Evolutionary conservation across 2,888 invertebrate species (phyloP).

Genomic region (Microchrysa polita): DNA sequence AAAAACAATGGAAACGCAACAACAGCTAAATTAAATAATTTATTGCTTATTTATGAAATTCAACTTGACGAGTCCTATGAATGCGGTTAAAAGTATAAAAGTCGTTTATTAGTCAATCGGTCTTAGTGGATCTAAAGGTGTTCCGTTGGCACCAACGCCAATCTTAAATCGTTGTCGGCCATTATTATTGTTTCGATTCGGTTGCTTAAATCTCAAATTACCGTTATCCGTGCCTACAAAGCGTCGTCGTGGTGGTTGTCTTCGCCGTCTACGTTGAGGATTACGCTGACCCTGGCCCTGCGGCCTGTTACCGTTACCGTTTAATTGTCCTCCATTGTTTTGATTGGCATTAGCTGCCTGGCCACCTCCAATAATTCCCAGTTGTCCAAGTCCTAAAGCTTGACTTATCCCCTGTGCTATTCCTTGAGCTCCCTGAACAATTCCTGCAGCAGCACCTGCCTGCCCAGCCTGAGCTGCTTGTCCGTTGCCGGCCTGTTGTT

Average conservation of each 20-base stretch:
- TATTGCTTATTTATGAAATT: not conserved
- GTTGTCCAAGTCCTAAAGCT: conserved; percentile 12
- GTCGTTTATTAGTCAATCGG: not conserved
- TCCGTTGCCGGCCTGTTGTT: not conserved
- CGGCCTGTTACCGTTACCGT: not conserved
- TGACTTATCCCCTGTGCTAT: conserved; percentile 26
- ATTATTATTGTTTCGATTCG: not conserved
- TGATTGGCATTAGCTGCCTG: not conserved
- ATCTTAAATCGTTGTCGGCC: conserved; percentile 2
- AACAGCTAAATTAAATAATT: not conserved
- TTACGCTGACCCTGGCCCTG: conserved; percentile 19
- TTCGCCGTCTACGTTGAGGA: not conserved
- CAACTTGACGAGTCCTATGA: no score
- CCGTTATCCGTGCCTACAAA: conserved; percentile 35
- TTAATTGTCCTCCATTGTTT: not conserved
- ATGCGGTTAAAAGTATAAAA: no score
- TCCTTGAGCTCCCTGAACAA: not conserved
- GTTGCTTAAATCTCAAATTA: conserved; percentile 25
- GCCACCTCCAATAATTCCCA: not conserved
- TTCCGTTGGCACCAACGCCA: not conserved
- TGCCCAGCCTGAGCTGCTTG: not conserved
- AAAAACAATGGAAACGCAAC: no score
- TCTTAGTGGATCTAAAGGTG: not conserved
- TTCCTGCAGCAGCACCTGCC: not conserved
- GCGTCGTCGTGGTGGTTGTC: not conserved